phyloP scores from a whole-genome alignment of 2,888 invertebrate species.

The Mesopsocus fuscifrons region DNA sequence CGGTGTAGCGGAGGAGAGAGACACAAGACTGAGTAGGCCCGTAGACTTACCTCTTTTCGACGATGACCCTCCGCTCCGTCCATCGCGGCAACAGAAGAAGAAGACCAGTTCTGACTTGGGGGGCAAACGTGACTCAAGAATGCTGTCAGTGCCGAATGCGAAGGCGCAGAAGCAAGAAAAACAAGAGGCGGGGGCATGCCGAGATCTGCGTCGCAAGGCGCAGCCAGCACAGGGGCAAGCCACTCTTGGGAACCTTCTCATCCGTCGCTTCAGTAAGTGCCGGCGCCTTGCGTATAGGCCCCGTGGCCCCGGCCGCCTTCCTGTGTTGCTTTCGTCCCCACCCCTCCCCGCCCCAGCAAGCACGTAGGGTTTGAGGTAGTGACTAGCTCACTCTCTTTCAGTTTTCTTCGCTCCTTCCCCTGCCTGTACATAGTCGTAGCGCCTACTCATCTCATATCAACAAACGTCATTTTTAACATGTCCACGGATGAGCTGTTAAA shows the following conservation, averaged over 20 bases:
- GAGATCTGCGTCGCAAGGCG: conserved; percentile 33
- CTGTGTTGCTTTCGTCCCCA: conserved; percentile 13
- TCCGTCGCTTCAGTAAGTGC: conserved; percentile 81
- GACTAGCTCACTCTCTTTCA: conserved; percentile 10
- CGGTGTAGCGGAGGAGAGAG: conserved; percentile 16
- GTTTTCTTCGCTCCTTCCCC: conserved; percentile 4
- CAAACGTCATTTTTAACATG: neutral
- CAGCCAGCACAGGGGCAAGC: conserved; percentile 21
- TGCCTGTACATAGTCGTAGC: conserved; percentile 6
- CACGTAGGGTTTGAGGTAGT: conserved; percentile 11
- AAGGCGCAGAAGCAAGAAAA: conserved; percentile 35
- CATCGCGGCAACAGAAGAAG: conserved; percentile 24
- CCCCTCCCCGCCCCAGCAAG: conserved; percentile 12
- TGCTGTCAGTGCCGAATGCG: conserved; percentile 60
- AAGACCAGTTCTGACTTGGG: conserved; percentile 24
- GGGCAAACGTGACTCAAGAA: conserved; percentile 41
- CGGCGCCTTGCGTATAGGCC: conserved; percentile 21
- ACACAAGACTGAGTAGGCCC: conserved; percentile 30
- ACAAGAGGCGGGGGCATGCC: conserved; percentile 22
- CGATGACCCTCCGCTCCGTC: conserved; percentile 27
- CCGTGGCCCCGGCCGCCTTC: conserved; percentile 11
- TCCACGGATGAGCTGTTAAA: neutral
- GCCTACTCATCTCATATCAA: neutral
- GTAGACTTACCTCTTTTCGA: conserved; percentile 41
- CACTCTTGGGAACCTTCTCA: conserved; percentile 46